Evolutionary conservation across 2,113 vertebrate genomes (phyloP), one percentile per base, ranked within the genome.

Genomic region (Chrysemys picta): DNA sequence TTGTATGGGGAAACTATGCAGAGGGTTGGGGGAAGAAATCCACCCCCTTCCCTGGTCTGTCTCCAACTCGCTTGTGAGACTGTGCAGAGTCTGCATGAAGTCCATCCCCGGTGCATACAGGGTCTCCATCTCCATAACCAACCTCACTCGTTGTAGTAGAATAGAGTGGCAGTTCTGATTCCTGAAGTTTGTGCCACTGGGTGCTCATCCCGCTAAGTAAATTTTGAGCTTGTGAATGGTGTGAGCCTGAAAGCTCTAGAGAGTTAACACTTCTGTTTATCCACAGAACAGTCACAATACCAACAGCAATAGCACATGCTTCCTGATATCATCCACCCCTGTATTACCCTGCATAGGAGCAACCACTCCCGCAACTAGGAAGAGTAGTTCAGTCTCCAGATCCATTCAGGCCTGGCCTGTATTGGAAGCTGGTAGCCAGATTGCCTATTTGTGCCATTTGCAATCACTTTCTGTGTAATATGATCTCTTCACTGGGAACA

Each of bases 91-190:
- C 17, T 29, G 42, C 47, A 85, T 14, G 27, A 95, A 59, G 12
- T 35, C 31, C 25, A 57, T 54, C 42, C 29, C 29, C 0, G 88
- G 35, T 14, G 9, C 57, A 78, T 16, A 25, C 59, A 85, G 92
- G 85, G 1, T 0, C 59, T 6, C 31, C 12, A 6, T 35, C 29
- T 65, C 27, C 29, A 65, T 65, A 65, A 65, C 0, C 59, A 84
- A 45, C 11, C 14, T 56, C 75, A 10, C 50, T 81, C 53, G 69
- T 85, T 69, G 42, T 6, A 81, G 29, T 6, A 87, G 59, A 95
- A 19, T 1, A 57, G 56, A 4, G 31, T 0, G 0, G 19, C 65
- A 72, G 84, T 85, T 90, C 82, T 87, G 9, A n/a, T 89, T 57
- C 84, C 57, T 49, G 6, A 90, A 91, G 35, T 45, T 24, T 0